Percentiles rank a stretch among this genome's conserved stretches.
Evolutionary conservation across 2,797 vertebrate species (phyloP).

Genomic region (Takifugu rubripes): DNA sequence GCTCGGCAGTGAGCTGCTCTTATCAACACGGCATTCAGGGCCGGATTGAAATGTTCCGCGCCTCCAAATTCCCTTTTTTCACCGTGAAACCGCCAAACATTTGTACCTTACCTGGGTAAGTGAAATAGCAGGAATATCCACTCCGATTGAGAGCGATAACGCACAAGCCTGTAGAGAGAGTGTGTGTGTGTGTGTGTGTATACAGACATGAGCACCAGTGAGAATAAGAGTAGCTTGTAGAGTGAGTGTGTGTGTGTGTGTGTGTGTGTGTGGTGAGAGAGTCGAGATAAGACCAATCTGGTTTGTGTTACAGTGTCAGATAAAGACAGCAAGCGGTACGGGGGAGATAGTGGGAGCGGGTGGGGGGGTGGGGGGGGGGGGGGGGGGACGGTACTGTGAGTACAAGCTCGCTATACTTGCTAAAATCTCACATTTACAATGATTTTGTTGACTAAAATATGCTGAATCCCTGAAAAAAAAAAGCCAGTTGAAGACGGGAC

Average conservation of each 20-base stretch:
- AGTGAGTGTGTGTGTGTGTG: conserved; percentile 13
- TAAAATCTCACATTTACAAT: not conserved
- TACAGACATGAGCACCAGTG: conserved; percentile 12
- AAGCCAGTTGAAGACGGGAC: no score
- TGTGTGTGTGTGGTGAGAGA: conserved; percentile 14
- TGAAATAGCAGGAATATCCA: conserved; percentile 63
- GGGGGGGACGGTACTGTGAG: not conserved
- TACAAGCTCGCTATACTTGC: not conserved
- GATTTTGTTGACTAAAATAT: not conserved
- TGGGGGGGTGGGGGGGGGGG: not conserved
- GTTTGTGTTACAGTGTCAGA: conserved; percentile 62
- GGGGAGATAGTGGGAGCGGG: not conserved
- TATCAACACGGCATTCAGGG: conserved; percentile 59
- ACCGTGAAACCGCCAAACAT: conserved; percentile 14
- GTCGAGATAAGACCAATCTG: conserved; percentile 59
- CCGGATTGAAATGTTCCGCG: conserved; percentile 53
- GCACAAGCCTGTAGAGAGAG: conserved; percentile 23
- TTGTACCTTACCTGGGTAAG: conserved; percentile 51
- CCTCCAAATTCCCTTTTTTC: conserved; percentile 32
- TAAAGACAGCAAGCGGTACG: not conserved
- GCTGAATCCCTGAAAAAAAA: no score
- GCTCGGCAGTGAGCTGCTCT: conserved; percentile 27
- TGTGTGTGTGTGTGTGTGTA: conserved; percentile 33
- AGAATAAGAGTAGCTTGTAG: conserved; percentile 14
- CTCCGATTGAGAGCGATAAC: conserved; percentile 56